Base-by-base conservation (phyloP, 2,113 vertebrate genomes). In the Tragelaphus strepsiceros region DNA sequence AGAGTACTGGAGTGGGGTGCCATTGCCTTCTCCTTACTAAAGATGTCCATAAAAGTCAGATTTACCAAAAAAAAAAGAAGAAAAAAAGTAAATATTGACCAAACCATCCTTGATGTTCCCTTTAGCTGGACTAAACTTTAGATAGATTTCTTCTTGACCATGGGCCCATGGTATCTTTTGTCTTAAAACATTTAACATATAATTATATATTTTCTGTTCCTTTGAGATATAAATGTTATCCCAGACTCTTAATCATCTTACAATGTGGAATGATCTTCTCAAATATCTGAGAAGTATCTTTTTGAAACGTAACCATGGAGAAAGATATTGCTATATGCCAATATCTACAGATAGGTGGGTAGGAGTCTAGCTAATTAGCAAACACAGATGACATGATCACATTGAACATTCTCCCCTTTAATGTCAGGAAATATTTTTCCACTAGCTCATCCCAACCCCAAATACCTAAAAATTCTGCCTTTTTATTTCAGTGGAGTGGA, bases 291-390 rank as follows among this genome's bases (percentile, higher is more conserved):
- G 15, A 89, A 21, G 4, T 21, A 15, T 19, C 26, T 35, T 24
- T 67, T 96, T 88, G 19, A 54, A 88, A 80, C 61, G 32, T 22
- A 49, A n/a, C 67, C 17, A 74, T 81, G 2, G 67, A 92, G 16
- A 64, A 86, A 49, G 13, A 88, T 32, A 53, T 0, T 3, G 21
- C 6, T 30, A 15, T 53, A n/a, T 86, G 12, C 19, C 13, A 80
- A 1, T 43, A 3, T 77, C 35, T 39, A 4, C 32, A 49, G 13
- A 3, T 19, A 6, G 28, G 0, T 49, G 30, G 14, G 2, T 17
- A 71, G 14, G 3, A 89, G 16, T 14, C 26, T 53, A 74, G 88
- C 6, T 30, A 88, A 30, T 59, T 28, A 88, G 15, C 21, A 84
- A 89, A 56, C n/a, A 71, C 8, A 61, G 39, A 49, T 39, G 19